Conservation (phyloP, 2,888 invertebrate genomes). For the Macropis europaea region DNA sequence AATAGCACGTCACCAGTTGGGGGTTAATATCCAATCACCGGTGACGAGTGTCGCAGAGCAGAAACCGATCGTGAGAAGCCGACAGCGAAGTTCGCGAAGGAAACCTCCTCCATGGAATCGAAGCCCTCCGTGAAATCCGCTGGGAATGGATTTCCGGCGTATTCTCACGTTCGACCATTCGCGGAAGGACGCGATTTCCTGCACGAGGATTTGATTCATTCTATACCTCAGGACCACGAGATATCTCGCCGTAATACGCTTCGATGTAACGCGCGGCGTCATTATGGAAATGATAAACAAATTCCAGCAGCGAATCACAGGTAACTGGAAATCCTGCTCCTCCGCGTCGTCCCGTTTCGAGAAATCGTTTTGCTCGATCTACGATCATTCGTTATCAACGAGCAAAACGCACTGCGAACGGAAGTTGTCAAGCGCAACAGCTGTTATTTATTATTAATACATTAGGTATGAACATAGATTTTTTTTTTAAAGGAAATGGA, state of each 20-base stretch:
- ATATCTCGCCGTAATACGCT: background rate
- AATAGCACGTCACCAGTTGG: background rate
- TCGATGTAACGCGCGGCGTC: background rate
- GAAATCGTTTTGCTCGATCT: background rate
- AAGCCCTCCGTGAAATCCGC: slow-evolving; percentile 43
- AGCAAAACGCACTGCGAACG: background rate
- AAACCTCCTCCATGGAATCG: slow-evolving; percentile 27
- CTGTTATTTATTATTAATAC: too few relatives aligned
- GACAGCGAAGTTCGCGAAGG: background rate
- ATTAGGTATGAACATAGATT: too few relatives aligned
- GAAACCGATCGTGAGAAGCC: slow-evolving; percentile 49
- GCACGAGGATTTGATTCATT: slow-evolving; percentile 32
- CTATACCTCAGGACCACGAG: slow-evolving; percentile 6
- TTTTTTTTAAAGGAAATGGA: too few relatives aligned
- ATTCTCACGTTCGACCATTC: slow-evolving; percentile 70
- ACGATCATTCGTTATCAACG: background rate
- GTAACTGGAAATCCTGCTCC: slow-evolving; percentile 7
- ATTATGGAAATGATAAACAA: slow-evolving; percentile 26
- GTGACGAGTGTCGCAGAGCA: background rate
- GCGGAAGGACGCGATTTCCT: slow-evolving; percentile 51
- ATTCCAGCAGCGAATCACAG: slow-evolving; percentile 9
- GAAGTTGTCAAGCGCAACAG: background rate
- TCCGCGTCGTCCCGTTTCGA: background rate
- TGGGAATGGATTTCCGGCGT: slow-evolving; percentile 72
- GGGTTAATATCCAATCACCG: background rate